These are phyloP conservation scores for Lamproptera curius DNA, from an alignment of 2,888 invertebrate genomes.

Conservation along the genomic window DNA sequence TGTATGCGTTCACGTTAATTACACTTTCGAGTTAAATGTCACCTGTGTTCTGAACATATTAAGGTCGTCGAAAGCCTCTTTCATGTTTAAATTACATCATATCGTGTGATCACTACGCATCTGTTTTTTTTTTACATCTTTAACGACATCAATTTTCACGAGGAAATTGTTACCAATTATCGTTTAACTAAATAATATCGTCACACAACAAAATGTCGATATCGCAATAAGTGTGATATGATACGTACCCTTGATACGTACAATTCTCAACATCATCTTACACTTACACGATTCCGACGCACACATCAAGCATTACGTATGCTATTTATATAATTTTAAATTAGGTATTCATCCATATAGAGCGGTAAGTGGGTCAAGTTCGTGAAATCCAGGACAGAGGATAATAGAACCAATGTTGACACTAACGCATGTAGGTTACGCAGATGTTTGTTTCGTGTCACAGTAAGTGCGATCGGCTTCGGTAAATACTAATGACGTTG, in stretches of 20 bases:
- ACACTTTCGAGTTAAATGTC: too few relatives aligned
- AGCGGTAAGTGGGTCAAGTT: constrained; percentile 65
- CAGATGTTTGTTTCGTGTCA: constrained; percentile 25
- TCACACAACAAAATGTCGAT: constrained; percentile 18
- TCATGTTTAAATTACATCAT: too few relatives aligned
- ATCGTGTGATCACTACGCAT: too few relatives aligned
- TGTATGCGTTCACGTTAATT: too few relatives aligned
- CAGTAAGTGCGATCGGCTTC: constrained; percentile 6
- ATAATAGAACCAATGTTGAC: constrained; percentile 66
- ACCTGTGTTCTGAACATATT: too few relatives aligned
- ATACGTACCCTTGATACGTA: constrained; percentile 41
- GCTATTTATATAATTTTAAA: constrained; percentile 40
- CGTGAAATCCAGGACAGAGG: constrained; percentile 68
- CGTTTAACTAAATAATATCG: too few relatives aligned
- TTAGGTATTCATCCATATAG: constrained; percentile 41
- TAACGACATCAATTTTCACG: too few relatives aligned
- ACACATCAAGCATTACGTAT: neutral
- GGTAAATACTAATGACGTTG: constrained; percentile 8
- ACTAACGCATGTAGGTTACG: constrained; percentile 50
- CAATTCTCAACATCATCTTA: constrained; percentile 41
- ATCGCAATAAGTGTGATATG: constrained; percentile 27
- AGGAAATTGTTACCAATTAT: too few relatives aligned
- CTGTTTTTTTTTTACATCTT: too few relatives aligned
- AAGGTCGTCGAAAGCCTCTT: too few relatives aligned
- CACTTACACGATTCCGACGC: constrained; percentile 31